These are phyloP conservation scores for Leucosticte australis DNA, from an alignment of 2,113 vertebrate genomes.

Conservation along the genomic window DNA sequence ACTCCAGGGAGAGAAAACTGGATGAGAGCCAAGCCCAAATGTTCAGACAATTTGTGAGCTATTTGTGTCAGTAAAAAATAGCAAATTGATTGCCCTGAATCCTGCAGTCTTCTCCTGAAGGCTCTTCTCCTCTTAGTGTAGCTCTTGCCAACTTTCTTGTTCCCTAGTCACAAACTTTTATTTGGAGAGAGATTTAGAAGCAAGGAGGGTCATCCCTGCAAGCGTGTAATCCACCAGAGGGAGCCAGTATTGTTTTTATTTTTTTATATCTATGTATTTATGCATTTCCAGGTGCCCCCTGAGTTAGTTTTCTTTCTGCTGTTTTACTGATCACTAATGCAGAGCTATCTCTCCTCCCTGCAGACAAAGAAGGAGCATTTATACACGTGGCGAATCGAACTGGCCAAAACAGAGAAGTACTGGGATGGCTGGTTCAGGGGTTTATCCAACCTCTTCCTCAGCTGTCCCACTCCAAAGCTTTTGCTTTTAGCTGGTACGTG, in stretches of 20 bases:
- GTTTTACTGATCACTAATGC: neutral
- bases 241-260: neutral
- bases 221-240: slow-evolving; percentile 1
- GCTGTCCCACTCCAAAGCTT: slow-evolving; percentile 90
- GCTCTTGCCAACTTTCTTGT: neutral
- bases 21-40: neutral
- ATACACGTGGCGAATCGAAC: slow-evolving; percentile 96
- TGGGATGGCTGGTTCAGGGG: slow-evolving; percentile 99
- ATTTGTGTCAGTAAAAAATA: neutral
- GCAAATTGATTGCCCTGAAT: neutral
- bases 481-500: slow-evolving; percentile 91
- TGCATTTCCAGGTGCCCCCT: neutral
- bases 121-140: neutral
- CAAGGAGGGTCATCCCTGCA: neutral
- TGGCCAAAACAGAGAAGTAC: slow-evolving; percentile 96
- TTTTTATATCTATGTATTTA: neutral
- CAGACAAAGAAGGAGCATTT: slow-evolving; percentile 91
- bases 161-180: neutral
- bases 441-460: slow-evolving; percentile 93
- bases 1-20: neutral
- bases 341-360: neutral
- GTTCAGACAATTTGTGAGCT: neutral
- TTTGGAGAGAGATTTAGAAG: neutral
- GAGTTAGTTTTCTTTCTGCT: neutral
- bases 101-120: neutral